Percentiles rank a stretch among this genome's conserved stretches.
phyloP scores from a whole-genome alignment of 2,888 invertebrate species.

The Morpho achilles region DNA sequence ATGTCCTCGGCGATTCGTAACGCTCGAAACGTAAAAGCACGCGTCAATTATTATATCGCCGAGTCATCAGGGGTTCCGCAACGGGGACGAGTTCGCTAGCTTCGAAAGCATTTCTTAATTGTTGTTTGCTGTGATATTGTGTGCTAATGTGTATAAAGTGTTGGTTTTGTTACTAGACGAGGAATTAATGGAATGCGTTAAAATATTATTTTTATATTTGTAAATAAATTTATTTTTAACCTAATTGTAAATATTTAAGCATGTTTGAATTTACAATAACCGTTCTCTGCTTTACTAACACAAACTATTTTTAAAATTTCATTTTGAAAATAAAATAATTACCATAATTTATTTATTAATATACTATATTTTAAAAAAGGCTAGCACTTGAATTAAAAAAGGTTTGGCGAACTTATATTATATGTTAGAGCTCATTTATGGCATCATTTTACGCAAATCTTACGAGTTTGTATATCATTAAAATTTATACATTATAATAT shows the following conservation, averaged over 20 bases:
- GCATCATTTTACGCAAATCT: neutral
- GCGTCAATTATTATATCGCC: slow-evolving; percentile 67
- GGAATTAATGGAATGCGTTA: slow-evolving; percentile 45
- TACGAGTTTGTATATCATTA: neutral
- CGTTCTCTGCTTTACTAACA: neutral
- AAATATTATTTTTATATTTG: slow-evolving; percentile 44
- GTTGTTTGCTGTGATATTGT: slow-evolving; percentile 78
- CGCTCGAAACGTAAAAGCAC: slow-evolving; percentile 58
- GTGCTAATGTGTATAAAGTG: slow-evolving; percentile 55
- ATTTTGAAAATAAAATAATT: neutral
- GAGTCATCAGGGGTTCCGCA: slow-evolving; percentile 59
- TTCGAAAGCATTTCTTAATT: slow-evolving; percentile 71
- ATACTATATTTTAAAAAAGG: too few species aligned
- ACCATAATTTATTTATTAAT: too few species aligned
- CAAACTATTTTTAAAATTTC: neutral
- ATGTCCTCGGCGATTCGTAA: slow-evolving; percentile 58
- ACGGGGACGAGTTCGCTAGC: slow-evolving; percentile 46
- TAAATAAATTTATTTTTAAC: slow-evolving; percentile 55
- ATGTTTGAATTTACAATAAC: slow-evolving; percentile 14
- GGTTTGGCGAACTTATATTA: too few species aligned
- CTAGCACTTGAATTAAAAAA: too few species aligned
- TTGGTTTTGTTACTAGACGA: slow-evolving; percentile 54
- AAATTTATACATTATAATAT: neutral
- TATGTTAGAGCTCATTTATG: neutral
- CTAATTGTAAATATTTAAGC: slow-evolving; percentile 25